Base-by-base conservation (phyloP, 2,888 invertebrate genomes). In the Drosophila lutescens region DNA sequence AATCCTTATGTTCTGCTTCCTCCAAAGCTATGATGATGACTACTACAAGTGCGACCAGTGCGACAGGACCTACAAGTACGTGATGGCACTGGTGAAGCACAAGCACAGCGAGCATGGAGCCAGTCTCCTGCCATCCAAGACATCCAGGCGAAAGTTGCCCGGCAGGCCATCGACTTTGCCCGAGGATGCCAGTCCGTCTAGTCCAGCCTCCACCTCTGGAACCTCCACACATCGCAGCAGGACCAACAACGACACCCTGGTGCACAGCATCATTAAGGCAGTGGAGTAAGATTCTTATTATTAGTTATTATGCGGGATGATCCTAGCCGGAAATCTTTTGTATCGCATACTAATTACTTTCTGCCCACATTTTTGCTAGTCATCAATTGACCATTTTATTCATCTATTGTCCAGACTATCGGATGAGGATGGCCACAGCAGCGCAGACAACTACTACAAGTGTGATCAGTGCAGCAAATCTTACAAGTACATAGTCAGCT, bases 31-130 rank as follows among this genome's bases (percentile, higher is more conserved):
- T 7, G 69, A 47, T 36, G 79, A 74, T 5, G 71, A 62, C 55
- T 82, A 82, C 43, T 82, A 82, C 41, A 82, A 83, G 26, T 83
- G 83, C 47, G 79, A 83, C 34, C 71, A 77, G 15, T 83, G 83
- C 30, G 80, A 77, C n/a, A 83, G 83, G 6, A 66, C 86, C 15
- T 82, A 74, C 49, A 81, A 76, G 51, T 85, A 79, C 20, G 78
- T 82, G 3, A 79, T 82, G 82, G 55, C 74, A 9, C 55, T 82
- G 1, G 73, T 82, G 7, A 78, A 74, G 38, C 81, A 82, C 50
- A 78, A 85, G 49, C 72, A 79, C 36, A 76, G 67, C 23, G 56
- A 53, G 1, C 81, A 82, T 26, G 63, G 72, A 4, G 63, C 50
- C 7, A 68, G 53, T n/a, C 78, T 79, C 12, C 15, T 76, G 47